A percentile compares a stretch with the other conserved stretches of the same genome.
phyloP scores from a whole-genome alignment of 2,113 vertebrate species.

The Argyrosomus japonicus region DNA sequence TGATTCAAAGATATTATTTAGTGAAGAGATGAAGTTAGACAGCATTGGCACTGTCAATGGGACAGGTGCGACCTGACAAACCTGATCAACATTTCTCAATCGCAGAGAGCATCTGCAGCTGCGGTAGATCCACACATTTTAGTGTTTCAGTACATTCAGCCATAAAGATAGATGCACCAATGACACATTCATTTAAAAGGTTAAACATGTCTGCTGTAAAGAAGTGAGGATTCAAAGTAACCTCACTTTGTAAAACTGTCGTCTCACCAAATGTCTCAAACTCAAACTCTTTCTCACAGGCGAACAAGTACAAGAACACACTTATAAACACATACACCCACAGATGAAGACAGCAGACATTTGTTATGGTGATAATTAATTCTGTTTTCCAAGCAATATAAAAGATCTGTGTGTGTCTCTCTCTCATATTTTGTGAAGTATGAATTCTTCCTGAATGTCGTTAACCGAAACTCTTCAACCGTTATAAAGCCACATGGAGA shows the following conservation, averaged over 20 bases:
- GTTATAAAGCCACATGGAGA: background rate
- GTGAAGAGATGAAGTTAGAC: conserved; percentile 28
- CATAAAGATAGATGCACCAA: background rate
- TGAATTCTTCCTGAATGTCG: background rate
- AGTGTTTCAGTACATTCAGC: background rate
- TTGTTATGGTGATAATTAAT: conserved; percentile 75
- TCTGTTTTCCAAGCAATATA: conserved; percentile 53
- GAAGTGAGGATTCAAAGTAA: conserved; percentile 15
- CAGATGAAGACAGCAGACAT: conserved; percentile 64
- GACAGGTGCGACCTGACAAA: conserved; percentile 58
- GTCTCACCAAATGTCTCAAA: conserved; percentile 57
- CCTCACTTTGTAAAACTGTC: conserved; percentile 27
- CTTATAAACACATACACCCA: conserved; percentile 62
- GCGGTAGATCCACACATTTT: background rate
- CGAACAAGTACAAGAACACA: conserved; percentile 48
- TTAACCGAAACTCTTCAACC: conserved; percentile 1
- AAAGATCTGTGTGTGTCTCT: conserved; percentile 30
- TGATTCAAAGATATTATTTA: conserved; percentile 13
- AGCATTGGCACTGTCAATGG: background rate
- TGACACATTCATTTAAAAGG: background rate
- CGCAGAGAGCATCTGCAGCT: conserved; percentile 10
- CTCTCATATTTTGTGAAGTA: conserved; percentile 16
- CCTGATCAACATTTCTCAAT: conserved; percentile 21
- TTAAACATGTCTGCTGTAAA: background rate
- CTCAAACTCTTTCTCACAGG: conserved; percentile 45